Evolutionary conservation across 1,140 invertebrate genomes (phyloP), one percentile per base, ranked within the genome.

Genomic region (Antheraea pernyi): DNA sequence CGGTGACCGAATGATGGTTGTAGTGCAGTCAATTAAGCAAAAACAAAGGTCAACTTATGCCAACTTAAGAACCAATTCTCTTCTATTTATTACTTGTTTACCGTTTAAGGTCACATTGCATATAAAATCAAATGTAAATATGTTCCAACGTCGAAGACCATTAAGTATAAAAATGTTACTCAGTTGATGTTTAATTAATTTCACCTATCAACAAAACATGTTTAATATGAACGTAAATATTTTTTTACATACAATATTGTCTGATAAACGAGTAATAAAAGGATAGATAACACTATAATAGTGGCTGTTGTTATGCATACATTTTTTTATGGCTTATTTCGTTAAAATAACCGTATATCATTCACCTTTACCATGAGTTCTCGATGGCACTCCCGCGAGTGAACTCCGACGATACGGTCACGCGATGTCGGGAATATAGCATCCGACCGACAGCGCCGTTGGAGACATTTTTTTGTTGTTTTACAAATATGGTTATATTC

Each of bases 261-360:
- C 46, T 53, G 7, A 53, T 16, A 53, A 53, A 16, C 5, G 16
- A 53, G 46, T 53, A 13, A 53, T 53, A 53, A 53, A 53, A 53
- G 16, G 11, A 53, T 53, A 53, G 46, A 53, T 53, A 53, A 53
- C 46, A n/a, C 46, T n/a, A 53, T 53, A 53, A 53, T 53, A 53
- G 46, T n/a, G 46, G 46, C 46, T 53, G 13, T 53, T 53, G 46
- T 53, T 53, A 53, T 53, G 46, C 46, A 53, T 53, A 53, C 16
- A 53, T 22, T 86, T 89, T 89, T 88, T 89, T 88, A 88, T 83
- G 78, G 83, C 80, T 86, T 88, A 89, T 86, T 89, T 88, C 82
- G 84, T 85, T 80, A 53, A 88, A 76, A 88, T 89, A 61, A 61
- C 30, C 71, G 79, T 89, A 83, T 79, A 88, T 88, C 83, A 86